Conservation (phyloP, 2,113 vertebrate genomes). For the Cynocephalus volans region DNA sequence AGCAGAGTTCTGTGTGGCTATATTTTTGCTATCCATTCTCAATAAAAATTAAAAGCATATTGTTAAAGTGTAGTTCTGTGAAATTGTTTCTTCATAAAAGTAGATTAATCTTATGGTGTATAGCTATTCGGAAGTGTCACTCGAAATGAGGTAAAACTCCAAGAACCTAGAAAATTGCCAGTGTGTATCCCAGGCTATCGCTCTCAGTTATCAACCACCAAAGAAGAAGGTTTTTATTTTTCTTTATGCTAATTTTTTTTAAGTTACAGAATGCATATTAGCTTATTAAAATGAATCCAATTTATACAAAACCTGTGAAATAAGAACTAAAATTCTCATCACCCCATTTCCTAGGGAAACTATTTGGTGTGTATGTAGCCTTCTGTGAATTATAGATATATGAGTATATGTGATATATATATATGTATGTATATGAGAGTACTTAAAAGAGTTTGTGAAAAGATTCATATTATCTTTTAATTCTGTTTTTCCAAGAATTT, state of each 20-base stretch:
- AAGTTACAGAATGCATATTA: not conserved
- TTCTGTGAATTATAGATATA: not conserved
- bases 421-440: not conserved
- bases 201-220: not conserved
- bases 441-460: too few species aligned
- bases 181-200: not conserved
- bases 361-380: not conserved
- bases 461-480: too few species aligned
- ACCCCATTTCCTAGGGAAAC: not conserved
- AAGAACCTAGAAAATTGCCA: not conserved
- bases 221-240: not conserved
- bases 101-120: not conserved
- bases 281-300: not conserved
- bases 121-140: not conserved
- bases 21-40: not conserved
- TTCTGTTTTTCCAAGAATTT: too few species aligned
- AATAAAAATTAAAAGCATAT: slow-evolving; percentile 4
- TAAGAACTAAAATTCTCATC: slow-evolving; percentile 36
- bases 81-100: not conserved
- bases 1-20: not conserved
- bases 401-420: not conserved
- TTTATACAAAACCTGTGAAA: not conserved
- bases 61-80: not conserved
- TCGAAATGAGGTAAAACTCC: not conserved
- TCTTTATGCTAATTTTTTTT: not conserved